A percentile compares a stretch with the other conserved stretches of the same genome.
These are phyloP conservation scores for Lymantria monacha DNA, from an alignment of 2,888 invertebrate genomes.

Conservation along the genomic window DNA sequence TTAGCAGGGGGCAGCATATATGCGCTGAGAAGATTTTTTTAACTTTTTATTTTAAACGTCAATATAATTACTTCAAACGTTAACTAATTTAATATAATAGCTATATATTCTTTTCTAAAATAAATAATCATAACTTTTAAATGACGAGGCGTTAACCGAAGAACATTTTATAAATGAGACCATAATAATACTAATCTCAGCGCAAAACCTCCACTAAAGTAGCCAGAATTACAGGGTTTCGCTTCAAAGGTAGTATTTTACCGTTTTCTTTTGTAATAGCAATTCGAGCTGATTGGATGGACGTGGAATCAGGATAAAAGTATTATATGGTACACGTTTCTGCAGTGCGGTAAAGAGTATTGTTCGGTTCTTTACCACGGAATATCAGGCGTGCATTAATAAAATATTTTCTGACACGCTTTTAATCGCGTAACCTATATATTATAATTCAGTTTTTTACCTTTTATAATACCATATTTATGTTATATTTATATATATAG, in stretches of 20 bases:
- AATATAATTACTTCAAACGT: no score
- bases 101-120: no score
- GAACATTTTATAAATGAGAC: conserved; percentile 12
- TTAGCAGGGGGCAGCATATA: no score
- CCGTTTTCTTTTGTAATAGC: conserved; percentile 37
- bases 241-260: conserved; percentile 26
- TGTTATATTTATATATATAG: no score
- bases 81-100: no score
- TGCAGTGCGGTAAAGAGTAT: conserved; percentile 25
- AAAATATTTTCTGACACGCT: no score
- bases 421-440: no score
- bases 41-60: no score
- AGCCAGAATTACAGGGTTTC: conserved; percentile 25
- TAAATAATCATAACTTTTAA: conserved; percentile 4
- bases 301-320: conserved; percentile 34
- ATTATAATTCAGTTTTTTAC: no score
- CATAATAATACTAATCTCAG: conserved; percentile 22
- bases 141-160: conserved; percentile 11
- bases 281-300: conserved; percentile 39
- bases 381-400: neutral
- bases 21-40: no score
- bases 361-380: conserved; percentile 17
- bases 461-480: no score
- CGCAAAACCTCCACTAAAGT: conserved; percentile 18
- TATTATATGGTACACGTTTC: conserved; percentile 23